A percentile compares a stretch with the other conserved stretches of the same genome.
Conservation (phyloP, 2,797 vertebrate species). For the Gouania willdenowi region DNA sequence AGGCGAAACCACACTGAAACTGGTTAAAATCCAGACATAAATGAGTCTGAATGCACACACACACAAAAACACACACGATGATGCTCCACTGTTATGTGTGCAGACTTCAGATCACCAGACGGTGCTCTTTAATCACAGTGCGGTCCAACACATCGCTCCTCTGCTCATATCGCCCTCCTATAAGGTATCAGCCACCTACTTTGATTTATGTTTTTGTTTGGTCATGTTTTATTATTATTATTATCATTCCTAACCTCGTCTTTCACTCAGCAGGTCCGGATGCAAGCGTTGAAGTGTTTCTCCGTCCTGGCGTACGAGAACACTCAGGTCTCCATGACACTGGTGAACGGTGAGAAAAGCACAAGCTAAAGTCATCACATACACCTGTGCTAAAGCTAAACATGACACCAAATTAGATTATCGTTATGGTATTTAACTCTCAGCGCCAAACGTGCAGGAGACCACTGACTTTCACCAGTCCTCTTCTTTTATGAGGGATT, state of each 20-base stretch:
- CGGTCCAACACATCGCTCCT: conserved; percentile 95
- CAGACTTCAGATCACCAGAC: conserved; percentile 97
- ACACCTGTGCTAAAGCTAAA: too few relatives aligned
- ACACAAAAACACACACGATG: not conserved
- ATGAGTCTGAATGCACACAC: conserved; percentile 64
- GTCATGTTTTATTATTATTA: too few relatives aligned
- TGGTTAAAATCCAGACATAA: too few relatives aligned
- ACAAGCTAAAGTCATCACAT: too few relatives aligned
- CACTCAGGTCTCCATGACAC: conserved; percentile 93
- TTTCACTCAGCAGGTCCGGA: conserved; percentile 82
- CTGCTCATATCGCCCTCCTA: conserved; percentile 90
- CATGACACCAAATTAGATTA: too few relatives aligned
- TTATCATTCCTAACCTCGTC: too few relatives aligned
- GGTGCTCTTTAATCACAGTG: conserved; percentile 93
- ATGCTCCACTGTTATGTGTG: conserved; percentile 28
- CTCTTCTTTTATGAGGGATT: too few relatives aligned
- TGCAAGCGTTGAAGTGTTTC: conserved; percentile 98
- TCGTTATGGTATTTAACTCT: too few relatives aligned
- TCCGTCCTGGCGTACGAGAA: conserved; percentile 98
- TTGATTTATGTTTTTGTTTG: not conserved
- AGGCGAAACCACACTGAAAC: too few relatives aligned
- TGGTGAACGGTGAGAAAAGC: conserved; percentile 88
- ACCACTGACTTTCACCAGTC: too few relatives aligned
- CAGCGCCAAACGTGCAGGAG: too few relatives aligned
- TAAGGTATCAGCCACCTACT: conserved; percentile 76